Evolutionary conservation across 2,888 invertebrate genomes (phyloP), one percentile per base, ranked within the genome.

Genomic region (Calameuta idolon): DNA sequence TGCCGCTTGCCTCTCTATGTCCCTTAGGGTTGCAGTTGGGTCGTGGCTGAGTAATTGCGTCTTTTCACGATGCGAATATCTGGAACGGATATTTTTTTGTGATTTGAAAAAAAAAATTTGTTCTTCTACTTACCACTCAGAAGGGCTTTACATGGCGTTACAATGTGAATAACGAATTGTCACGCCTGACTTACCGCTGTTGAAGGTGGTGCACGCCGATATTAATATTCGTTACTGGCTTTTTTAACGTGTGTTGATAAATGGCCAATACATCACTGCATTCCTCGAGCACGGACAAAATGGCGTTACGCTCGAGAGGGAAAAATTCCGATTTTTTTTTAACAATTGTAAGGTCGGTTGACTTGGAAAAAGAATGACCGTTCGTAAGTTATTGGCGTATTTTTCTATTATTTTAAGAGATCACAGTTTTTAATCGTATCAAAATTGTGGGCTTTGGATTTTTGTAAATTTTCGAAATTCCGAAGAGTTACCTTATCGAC

Each of bases 231-330:
- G 55, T 55, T 55, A 55, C 69, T 75, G 84, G 81, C 83, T 85
- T 84, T 81, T 84, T 85, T 79, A 89, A 79, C 4, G 85, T 85
- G 75, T 82, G 82, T 79, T 85, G 88, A 84, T 89, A 88, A 83
- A 90, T 82, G 77, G 85, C 85, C 80, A 90, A 82, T 80, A 85
- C 86, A 79, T 90, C 87, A 75, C 77, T 83, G 80, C 86, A 88
- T 83, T 87, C 87, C 82, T 87, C 86, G 79, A 90, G 85, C 73
- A 83, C 81, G 69, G 85, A 82, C 78, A 87, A 79, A 80, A 87
- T 81, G 78, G 80, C 80, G 75, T 82, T 80, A 69, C 83, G 82
- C 78, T 86, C 82, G 69, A 82, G 81, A 12, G 31, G n/a, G 33
- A n/a, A 55, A 55, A 55, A 55, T 55, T 23, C 9, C 2, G 55